Base-by-base conservation (phyloP, 2,113 vertebrate genomes). In the Sinocyclocheilus anophthalmus region DNA sequence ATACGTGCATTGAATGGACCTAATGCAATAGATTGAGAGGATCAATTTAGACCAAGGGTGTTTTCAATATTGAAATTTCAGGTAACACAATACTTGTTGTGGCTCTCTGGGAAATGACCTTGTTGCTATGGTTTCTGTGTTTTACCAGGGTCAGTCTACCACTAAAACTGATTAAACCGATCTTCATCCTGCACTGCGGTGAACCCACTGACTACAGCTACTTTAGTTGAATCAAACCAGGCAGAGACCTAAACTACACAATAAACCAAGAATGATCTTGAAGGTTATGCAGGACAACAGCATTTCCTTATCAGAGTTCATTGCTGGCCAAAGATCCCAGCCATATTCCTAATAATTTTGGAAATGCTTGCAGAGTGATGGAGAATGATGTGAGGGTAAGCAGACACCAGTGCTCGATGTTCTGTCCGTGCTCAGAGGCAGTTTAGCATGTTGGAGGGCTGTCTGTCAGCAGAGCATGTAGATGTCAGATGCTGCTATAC, bases 61-160 rank as follows among this genome's bases (percentile, higher is more conserved):
- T 82, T 67, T 22, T 42, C 48, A 55, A 3, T 30, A 14, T 30
- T 69, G 24, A 67, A 69, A 65, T 18, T 30, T 81, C 79, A 81
- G 18, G 81, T 57, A 83, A 72, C 20, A 67, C 50, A 55, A 14
- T 59, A 24, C 30, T 24, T 42, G 33, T 59, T 37, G 18, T 76
- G 45, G 45, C 75, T 14, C 22, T 63, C 26, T 39, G 30, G 30
- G 16, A 57, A 78, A 78, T 78, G 0, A 11, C 42, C 12, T 39
- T 37, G 48, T 84, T 84, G 69, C 67, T 84, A 84, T 73, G 67
- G 82, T 73, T 73, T 84, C 69, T 8, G 20, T 73, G 53, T 73
- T 72, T 72, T 5, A 37, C 6, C 45, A 73, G 69, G 67, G 50
- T 59, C 5, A 14, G 63, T n/a, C 45, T 53, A 70, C 65, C 45